Percentiles rank a stretch among this genome's conserved stretches.
Evolutionary conservation across 2,113 vertebrate species (phyloP).

Genomic region (Macaca fascicularis): DNA sequence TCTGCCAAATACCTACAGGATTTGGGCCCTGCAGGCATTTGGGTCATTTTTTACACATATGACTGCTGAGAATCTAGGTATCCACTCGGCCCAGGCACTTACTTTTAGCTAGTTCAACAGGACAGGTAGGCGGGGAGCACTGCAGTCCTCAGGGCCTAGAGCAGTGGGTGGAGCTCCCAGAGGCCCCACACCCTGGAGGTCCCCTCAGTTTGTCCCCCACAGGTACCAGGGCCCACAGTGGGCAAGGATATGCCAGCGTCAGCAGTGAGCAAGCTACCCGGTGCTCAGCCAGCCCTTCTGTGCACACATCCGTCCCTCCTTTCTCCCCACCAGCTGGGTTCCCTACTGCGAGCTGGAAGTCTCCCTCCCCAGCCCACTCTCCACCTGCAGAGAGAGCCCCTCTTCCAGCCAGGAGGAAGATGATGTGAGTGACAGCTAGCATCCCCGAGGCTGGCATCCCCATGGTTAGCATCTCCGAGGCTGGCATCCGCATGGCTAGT

Average conservation of each 20-base stretch:
- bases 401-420: accelerated
- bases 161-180: not conserved
- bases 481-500: too few relatives aligned
- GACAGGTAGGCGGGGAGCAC: not conserved
- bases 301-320: not conserved
- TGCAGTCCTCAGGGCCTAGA: not conserved
- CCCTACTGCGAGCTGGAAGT: not conserved
- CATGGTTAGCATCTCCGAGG: too few relatives aligned
- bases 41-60: not conserved
- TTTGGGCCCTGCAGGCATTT: not conserved
- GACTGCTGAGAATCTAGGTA: not conserved
- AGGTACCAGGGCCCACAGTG: not conserved
- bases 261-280: not conserved
- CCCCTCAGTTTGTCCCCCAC: not conserved
- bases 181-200: too few relatives aligned
- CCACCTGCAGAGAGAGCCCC: too few relatives aligned
- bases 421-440: accelerated
- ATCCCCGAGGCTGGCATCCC: not conserved
- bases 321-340: accelerated
- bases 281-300: not conserved
- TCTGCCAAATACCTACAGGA: not conserved
- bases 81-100: not conserved
- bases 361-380: not conserved
- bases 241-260: too few relatives aligned
- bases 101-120: not conserved